These are phyloP conservation scores for Holotrichia oblita DNA, from an alignment of 1,140 invertebrate species.

Conservation along the genomic window DNA sequence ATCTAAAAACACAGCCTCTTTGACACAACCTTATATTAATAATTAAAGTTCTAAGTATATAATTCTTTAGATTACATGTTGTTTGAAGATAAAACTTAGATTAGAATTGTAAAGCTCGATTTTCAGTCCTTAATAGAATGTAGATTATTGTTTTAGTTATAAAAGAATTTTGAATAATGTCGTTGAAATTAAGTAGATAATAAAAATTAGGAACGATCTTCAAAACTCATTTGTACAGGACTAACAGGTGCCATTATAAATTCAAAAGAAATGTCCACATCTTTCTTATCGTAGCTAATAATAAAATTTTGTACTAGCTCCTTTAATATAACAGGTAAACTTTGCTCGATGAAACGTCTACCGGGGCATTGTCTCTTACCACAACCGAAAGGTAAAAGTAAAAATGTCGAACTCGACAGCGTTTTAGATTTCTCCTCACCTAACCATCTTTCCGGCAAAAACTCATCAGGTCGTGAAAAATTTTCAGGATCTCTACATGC, in stretches of 20 bases:
- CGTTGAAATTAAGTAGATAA: too few species aligned
- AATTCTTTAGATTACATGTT: too few species aligned
- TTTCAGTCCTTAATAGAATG: too few species aligned
- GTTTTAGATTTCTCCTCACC: conserved; percentile 61
- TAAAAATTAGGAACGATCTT: too few species aligned
- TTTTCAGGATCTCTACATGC: conserved; percentile 82
- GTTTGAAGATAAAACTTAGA: too few species aligned
- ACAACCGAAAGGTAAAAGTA: conserved; percentile 88
- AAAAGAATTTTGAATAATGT: too few species aligned
- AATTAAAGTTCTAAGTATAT: not conserved
- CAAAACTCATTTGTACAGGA: conserved; percentile 73
- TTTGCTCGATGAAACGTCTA: conserved; percentile 82
- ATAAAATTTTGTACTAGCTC: conserved; percentile 78
- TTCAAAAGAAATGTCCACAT: conserved; percentile 77
- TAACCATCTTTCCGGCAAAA: conserved; percentile 85
- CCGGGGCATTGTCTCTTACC: conserved; percentile 85
- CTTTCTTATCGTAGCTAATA: conserved; percentile 71
- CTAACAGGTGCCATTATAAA: conserved; percentile 79
- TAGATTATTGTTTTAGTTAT: too few species aligned
- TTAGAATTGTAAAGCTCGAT: too few species aligned
- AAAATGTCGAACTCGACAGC: conserved; percentile 63
- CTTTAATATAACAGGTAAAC: conserved; percentile 77
- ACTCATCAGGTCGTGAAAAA: conserved; percentile 79
- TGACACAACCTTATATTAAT: conserved; percentile 25
- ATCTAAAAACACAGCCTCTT: conserved; percentile 22